Evolutionary conservation across 2,797 vertebrate species (phyloP).

Genomic region (Hydrophis major): DNA sequence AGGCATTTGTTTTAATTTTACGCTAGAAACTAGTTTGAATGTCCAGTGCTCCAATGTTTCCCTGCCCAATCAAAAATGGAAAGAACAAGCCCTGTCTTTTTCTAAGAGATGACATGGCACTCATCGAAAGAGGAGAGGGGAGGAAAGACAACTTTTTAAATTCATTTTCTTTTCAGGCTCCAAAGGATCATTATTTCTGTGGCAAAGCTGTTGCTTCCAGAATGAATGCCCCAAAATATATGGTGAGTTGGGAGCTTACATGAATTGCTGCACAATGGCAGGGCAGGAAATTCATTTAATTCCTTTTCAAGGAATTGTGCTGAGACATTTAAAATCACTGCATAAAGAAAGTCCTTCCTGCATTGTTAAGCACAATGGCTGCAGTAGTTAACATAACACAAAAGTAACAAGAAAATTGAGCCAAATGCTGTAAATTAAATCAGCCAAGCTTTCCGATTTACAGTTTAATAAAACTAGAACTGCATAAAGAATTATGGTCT

Average conservation of each 20-base stretch:
- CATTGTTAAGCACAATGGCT: neutral
- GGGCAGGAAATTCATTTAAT: neutral
- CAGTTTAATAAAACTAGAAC: neutral
- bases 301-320: conserved; percentile 2
- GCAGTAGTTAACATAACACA: neutral
- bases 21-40: neutral
- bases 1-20: neutral
- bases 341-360: neutral
- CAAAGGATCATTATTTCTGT: neutral
- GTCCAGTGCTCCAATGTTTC: neutral
- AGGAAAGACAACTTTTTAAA: neutral
- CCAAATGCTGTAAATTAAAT: neutral
- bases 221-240: neutral
- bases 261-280: neutral
- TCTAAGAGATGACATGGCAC: neutral
- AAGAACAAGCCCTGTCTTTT: neutral
- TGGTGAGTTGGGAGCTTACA: neutral
- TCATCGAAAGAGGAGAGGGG: neutral
- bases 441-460: neutral
- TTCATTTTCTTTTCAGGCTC: neutral
- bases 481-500: neutral
- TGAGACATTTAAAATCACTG: conserved; percentile 1
- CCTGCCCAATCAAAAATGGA: neutral
- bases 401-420: neutral
- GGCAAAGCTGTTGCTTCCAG: neutral